Base-by-base conservation (phyloP, 2,888 invertebrate species). In the Cartodere bifasciata region DNA sequence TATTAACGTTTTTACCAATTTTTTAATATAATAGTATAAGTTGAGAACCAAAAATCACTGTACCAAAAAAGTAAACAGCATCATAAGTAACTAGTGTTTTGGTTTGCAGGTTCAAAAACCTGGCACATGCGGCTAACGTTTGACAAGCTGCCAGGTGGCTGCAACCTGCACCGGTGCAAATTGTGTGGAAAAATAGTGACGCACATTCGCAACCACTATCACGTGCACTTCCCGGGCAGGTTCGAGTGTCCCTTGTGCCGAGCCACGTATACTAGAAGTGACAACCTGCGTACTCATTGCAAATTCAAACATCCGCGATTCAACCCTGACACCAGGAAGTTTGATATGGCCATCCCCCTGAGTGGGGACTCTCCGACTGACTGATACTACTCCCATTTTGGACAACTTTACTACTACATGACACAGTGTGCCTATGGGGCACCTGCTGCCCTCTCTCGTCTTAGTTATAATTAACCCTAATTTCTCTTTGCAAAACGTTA, bases 121-220 rank as follows among this genome's bases (percentile, higher is more conserved):
- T 85, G 85, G 83, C 85, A 85, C 73, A 85, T 85, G 85, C 82
- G 85, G 72, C 79, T 85, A 69, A 85, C 85, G 68, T 86, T 85
- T 74, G 86, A 86, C 75, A 83, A 85, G 60, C 76, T 85, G 70
- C 83, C 84, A 67, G 85, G 85, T 67, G 82, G 83, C 70, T 81
- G 83, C 65, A 86, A 86, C 74, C 80, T 84, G 71, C 85, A 86
- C 74, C 82, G 84, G 64, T 86, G 86, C 76, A 85, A 85, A 75
- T 75, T 86, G 68, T 86, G 85, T 71, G 85, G 86, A 68, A 86
- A 86, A 76, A 83, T 86, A 72, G 86, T 86, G 69, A 85, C 86
- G 65, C 85, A 86, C 75, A 85, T 85, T 71, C 78, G 86, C 63
- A 86, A 86, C 73, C 86, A 86, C 73, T 86, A 86, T 70, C 85